Percentiles rank a stretch among this genome's conserved stretches.
Evolutionary conservation across 2,888 invertebrate species (phyloP).

Genomic region (Drosophila diplacantha): DNA sequence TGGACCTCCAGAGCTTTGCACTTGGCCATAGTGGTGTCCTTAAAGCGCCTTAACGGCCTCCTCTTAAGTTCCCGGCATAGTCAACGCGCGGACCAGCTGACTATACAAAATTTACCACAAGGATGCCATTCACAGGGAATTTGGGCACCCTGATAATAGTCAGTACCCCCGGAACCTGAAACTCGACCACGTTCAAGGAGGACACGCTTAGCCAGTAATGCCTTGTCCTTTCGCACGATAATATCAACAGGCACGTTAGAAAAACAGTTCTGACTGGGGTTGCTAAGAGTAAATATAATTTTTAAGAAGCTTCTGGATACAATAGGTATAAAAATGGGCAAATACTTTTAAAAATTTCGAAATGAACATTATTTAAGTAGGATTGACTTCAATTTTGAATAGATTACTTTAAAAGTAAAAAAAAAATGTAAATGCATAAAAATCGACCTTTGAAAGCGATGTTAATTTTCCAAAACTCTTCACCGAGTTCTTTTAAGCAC

Average conservation of each 20-base stretch:
- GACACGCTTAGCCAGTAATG: background rate
- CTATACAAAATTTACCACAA: no score
- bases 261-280: conserved; percentile 29
- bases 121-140: no score
- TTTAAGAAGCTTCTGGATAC: conserved; percentile 4
- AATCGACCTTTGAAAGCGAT: background rate
- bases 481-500: no score
- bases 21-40: conserved; percentile 32
- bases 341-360: background rate
- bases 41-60: background rate
- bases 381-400: background rate
- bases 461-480: background rate
- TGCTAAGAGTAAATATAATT: conserved; percentile 30
- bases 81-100: no score
- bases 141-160: no score
- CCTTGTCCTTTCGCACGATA: background rate
- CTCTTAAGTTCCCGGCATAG: no score
- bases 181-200: no score
- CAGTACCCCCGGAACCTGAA: no score
- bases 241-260: background rate
- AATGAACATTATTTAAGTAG: background rate
- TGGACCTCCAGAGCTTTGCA: conserved; percentile 22
- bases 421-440: background rate
- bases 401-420: background rate
- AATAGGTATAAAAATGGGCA: background rate